Evolutionary conservation across 2,113 vertebrate genomes (phyloP).

Genomic region (Indicator maculatus): DNA sequence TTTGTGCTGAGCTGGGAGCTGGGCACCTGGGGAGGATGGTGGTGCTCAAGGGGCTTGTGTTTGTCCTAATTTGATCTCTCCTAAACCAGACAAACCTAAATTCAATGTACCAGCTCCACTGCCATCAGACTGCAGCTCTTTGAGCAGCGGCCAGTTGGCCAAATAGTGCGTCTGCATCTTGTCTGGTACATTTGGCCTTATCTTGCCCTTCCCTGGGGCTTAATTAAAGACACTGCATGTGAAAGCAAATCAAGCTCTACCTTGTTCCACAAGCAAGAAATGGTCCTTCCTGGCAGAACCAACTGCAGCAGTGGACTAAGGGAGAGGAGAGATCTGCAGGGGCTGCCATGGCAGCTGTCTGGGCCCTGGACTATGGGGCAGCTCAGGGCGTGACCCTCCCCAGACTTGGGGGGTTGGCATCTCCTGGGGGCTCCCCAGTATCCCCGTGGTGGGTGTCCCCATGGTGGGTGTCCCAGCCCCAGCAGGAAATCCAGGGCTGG

Average conservation of each 20-base stretch:
- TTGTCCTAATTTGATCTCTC: neutral
- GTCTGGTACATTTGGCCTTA: neutral
- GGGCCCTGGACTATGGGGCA: accelerated
- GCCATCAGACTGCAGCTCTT: neutral
- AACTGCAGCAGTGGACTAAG: neutral
- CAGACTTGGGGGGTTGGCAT: neutral
- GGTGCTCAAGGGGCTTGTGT: neutral
- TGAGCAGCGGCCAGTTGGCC: neutral
- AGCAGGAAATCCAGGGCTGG: neutral
- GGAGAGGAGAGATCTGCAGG: neutral
- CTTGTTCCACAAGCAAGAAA: neutral
- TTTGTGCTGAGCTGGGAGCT: neutral
- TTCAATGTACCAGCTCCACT: neutral
- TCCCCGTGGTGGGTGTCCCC: too few species aligned
- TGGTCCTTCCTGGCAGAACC: neutral
- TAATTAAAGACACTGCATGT: neutral
- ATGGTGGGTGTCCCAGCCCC: neutral
- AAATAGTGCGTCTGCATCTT: neutral
- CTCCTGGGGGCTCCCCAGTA: accelerated
- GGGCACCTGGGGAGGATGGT: accelerated
- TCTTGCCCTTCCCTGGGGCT: neutral
- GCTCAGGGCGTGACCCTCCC: neutral
- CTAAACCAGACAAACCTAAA: neutral
- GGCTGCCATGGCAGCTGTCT: accelerated
- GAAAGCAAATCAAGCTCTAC: neutral